Evolutionary conservation across 2,888 invertebrate genomes (phyloP), one percentile per base, ranked within the genome.

Genomic region (Meghimatium bilineatum): DNA sequence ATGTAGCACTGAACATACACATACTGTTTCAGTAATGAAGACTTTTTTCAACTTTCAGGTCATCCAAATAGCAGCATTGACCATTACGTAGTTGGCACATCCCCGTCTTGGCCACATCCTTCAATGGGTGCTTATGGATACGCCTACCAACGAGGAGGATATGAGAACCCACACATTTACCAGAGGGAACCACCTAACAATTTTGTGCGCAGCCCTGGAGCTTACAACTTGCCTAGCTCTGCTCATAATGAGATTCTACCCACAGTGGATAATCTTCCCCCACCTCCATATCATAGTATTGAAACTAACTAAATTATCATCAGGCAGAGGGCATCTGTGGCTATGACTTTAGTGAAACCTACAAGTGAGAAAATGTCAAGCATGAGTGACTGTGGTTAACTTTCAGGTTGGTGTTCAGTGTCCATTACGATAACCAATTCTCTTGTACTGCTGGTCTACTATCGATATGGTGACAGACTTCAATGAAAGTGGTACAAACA

Each of bases 1-100:
- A 63, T n/a, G 3, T 23, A 63, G 23, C n/a, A 63, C 60, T 10
- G 3, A n/a, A n/a, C 3, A n/a, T 10, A n/a, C 5, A 63, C n/a
- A 63, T 56, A 56, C 8, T 56, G 17, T 56, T n/a, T 17, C 6
- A 29, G 17, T 32, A 66, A 66, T 2, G 32, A 8, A 12, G 1
- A 66, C 29, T 63, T 32, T 49, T 14, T 72, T 72, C n/a, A 44
- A 72, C 29, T 72, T 72, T 49, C 79, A 79, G 79, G 79, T 79
- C 52, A 79, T 32, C 52, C 26, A 6, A 69, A 38, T 44, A 32
- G 49, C 49, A 67, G 52, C 23, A 32, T 69, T 52, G 69, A 23
- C 23, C 69, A 79, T 32, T 69, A 67, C 14, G 34, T 14, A 17
- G 52, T 10, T 1, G 2, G 8, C 29, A 29, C 20, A 23, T 52